Base-by-base conservation (phyloP, 1,140 invertebrate genomes). In the Atta cephalotes region DNA sequence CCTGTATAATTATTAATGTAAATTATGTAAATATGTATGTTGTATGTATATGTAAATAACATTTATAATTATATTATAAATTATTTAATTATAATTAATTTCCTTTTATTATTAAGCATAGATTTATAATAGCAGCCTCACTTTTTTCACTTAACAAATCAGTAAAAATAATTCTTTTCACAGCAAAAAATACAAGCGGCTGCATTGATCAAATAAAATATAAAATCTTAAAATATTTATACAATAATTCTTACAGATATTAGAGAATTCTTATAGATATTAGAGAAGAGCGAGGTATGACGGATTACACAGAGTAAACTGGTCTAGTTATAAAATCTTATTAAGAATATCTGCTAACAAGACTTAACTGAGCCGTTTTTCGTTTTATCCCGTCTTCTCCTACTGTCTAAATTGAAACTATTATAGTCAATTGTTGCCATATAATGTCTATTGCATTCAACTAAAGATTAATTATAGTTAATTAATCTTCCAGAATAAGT, bases 11-110 rank as follows among this genome's bases (percentile, higher is more conserved):
- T 39, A 53, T 60, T 77, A 68, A 68, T 80, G 49, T 66, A 53
- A 68, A 31, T 39, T 68, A 56, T 80, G 39, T 80, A 68, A 35
- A 80, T 80, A 80, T 79, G 35, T 45, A 49, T 16, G 14, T 51
- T 79, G 31, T 45, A 45, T 7, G 14, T 51, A 79, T 51, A 68
- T 72, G 14, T 71, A 65, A 65, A 31, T 28, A 56, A 80, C 12
- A 53, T 70, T 51, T 65, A 79, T 70, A 51, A 81, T 70, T 35
- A 49, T 49, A 53, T 56, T 14, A 28, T 39, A 28, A 82, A 82
- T 56, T 79, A 28, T 25, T 31, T 80, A 80, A 68, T 62, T 28
- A 76, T 49, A 74, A 58, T 49, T 35, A 25, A 58, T 74, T 31
- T 45, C 21, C 7, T 21, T 77, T 77, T 1, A 45, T 53, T 62